Evolutionary conservation across 1,140 invertebrate species (phyloP), one percentile per base, ranked within the genome.

Genomic region (Protaetia brevitarsis): DNA sequence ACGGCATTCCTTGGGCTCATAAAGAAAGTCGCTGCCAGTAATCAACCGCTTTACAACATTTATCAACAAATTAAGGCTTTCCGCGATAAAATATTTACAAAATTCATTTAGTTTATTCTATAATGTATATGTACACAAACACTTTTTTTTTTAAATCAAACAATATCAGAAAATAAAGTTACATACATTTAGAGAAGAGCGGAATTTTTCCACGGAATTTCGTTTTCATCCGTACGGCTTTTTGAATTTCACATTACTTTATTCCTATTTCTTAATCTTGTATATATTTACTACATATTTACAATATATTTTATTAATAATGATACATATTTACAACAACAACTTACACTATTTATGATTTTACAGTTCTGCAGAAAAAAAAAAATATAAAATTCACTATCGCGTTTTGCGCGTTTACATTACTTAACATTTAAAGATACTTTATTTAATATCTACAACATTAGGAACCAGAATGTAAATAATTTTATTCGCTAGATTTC

Each of bases 21-120:
- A 51, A 23, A 2, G 41, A 51, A 51, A 19, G 41, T 51, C 41
- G 19, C n/a, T 51, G 41, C 41, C 41, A 19, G 19, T 19, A 51
- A 19, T 51, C 13, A n/a, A n/a, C n/a, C n/a, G n/a, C 41, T 23
- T 51, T 23, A 23, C n/a, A 34, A 51, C 19, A 51, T 51, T 51
- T 51, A 51, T 51, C 26, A 51, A 51, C 41, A 51, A 51, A 51
- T 51, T 51, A 51, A 51, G 41, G 41, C 41, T 51, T 51, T 51
- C 41, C 26, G 41, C 41, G 41, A 51, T 51, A 51, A 21, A 51
- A 23, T 51, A 51, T 51, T 51, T 51, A 51, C 41, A n/a, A 51
- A 23, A 10, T 51, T 51, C 16, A 37, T 13, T 37, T 13, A 8
- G n/a, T 51, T 51, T 23, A 51, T 23, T 23, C 3, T 37, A 51